Evolutionary conservation across 2,113 vertebrate genomes (phyloP).

Genomic region (Ageneiosus marmoratus): DNA sequence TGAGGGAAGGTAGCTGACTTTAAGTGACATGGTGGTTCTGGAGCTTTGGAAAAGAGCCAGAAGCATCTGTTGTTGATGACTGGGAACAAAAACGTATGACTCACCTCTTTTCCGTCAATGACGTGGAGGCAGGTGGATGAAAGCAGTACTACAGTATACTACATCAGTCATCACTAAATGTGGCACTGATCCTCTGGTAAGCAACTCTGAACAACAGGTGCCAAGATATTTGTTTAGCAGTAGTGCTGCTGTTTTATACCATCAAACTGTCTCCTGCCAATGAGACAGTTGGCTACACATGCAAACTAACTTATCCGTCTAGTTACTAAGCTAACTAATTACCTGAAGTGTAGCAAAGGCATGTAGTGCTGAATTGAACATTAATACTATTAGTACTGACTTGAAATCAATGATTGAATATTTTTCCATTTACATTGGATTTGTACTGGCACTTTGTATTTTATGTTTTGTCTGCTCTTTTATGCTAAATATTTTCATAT

Average conservation of each 20-base stretch:
- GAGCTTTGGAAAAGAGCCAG: conserved; percentile 39
- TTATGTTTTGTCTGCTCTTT: not conserved
- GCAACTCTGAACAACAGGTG: not conserved
- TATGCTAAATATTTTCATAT: not conserved
- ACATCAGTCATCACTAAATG: conserved; percentile 30
- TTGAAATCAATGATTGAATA: not conserved
- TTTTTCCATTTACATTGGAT: not conserved
- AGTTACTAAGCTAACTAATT: not conserved
- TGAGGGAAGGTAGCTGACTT: not conserved
- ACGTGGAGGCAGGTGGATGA: conserved; percentile 19
- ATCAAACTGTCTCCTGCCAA: not conserved
- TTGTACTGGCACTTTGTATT: too few relatives aligned
- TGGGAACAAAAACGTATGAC: conserved; percentile 24
- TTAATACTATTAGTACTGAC: not conserved
- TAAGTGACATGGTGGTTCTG: conserved; percentile 13
- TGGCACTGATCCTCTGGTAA: conserved; percentile 13
- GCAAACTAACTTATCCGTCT: not conserved
- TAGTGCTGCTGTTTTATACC: not conserved
- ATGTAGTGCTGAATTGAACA: not conserved
- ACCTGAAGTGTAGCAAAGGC: not conserved
- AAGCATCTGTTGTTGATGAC: conserved; percentile 21
- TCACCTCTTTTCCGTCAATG: conserved; percentile 33
- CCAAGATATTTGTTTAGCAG: not conserved
- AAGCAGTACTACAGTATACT: conserved; percentile 14
- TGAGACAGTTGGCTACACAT: not conserved